Evolutionary conservation across 2,797 vertebrate species (phyloP), one percentile per base, ranked within the genome.

Genomic region (Bovichtus variegatus): DNA sequence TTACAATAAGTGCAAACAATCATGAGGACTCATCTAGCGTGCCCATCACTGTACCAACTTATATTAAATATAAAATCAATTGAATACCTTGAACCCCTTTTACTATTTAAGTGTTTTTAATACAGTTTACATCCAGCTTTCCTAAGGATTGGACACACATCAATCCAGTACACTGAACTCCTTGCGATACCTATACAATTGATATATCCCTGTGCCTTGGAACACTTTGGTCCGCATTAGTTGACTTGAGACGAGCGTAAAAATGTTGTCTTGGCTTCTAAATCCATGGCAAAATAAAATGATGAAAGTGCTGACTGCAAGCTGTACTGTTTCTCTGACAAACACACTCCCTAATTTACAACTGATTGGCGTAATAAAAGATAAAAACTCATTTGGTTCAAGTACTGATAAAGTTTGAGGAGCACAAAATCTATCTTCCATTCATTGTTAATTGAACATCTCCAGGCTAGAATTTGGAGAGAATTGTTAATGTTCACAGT

Each of bases 381-480:
- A 69, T 47, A 41, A 72, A n/a, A 77, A 68, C 49, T 81, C 36
- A 63, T 84, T 70, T 62, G 54, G 41, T 74, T 54, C 47, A 80
- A 82, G 75, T 80, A 80, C 80, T 44, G 65, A 76, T 80, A 69
- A 80, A 64, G 61, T 85, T 71, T 61, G 44, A 83, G 43, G n/a
- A 80, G 44, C 75, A 65, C 57, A 74, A 78, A 83, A 82, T 89
- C 84, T 74, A 86, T 86, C 83, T 78, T 76, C 44, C 64, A 70
- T 83, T 87, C 77, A 71, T 60, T 77, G 78, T 84, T 89, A 87
- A 87, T 89, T 87, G 83, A 88, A 91, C 82, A 81, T 87, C 81
- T 87, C 82, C 83, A 82, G 83, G 78, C 86, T 55, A 82, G 77
- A 80, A 72, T 78, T 89, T 78, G 87, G 50, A 75, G 77, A 68